Conservation (phyloP, 2,888 invertebrate species). For the Agrenia bidenticulata region DNA sequence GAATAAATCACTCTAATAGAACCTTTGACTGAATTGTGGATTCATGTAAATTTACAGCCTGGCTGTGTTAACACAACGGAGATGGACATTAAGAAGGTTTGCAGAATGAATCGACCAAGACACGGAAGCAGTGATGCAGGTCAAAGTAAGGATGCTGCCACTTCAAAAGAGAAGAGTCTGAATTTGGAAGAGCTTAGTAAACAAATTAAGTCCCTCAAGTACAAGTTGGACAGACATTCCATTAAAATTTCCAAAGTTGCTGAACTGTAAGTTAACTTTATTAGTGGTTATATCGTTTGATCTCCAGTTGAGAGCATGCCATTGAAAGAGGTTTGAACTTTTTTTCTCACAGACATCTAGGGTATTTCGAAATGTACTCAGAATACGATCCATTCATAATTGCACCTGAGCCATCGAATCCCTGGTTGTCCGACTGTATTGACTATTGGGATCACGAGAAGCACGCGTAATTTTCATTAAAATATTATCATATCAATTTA, state of each 20-base stretch:
- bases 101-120: slow-evolving; percentile 59
- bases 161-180: slow-evolving; percentile 56
- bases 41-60: slow-evolving; percentile 65
- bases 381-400: slow-evolving; percentile 96
- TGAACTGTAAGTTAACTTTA: slow-evolving; percentile 74
- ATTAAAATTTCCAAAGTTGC: slow-evolving; percentile 91
- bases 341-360: slow-evolving; percentile 67
- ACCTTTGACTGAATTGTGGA: not conserved
- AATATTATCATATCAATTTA: slow-evolving; percentile 14
- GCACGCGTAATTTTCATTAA: slow-evolving; percentile 65
- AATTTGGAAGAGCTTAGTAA: slow-evolving; percentile 59
- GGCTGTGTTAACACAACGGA: slow-evolving; percentile 99
- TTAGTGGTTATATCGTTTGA: not conserved
- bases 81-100: slow-evolving; percentile 95
- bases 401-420: slow-evolving; percentile 90
- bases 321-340: not conserved
- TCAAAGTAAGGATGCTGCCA: slow-evolving; percentile 53
- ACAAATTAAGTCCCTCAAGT: slow-evolving; percentile 60
- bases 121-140: slow-evolving; percentile 47
- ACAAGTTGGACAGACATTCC: slow-evolving; percentile 74
- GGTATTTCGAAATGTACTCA: slow-evolving; percentile 91
- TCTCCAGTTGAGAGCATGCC: not conserved
- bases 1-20: not conserved
- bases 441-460: slow-evolving; percentile 98
- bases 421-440: slow-evolving; percentile 90